Evolutionary conservation across 53 echinoderm and acorn worm genomes (phyloP), one percentile per base, ranked within the genome.

Genomic region (Paelopatides confundens): DNA sequence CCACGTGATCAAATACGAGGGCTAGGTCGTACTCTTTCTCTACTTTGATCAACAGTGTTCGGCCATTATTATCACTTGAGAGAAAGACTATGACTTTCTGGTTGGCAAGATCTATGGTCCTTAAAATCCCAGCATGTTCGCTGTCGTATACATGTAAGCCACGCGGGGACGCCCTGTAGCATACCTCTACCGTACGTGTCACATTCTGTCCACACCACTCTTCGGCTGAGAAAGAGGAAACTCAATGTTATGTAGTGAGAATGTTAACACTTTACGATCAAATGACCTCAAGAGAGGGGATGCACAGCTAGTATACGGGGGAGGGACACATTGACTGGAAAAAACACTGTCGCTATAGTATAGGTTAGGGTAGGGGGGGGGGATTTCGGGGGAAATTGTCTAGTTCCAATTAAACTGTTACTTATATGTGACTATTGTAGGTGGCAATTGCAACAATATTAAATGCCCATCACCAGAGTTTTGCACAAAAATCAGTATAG

Each of bases 1-100:
- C 90, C 39, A 68, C 58, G 39, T 90, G 58, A n/a, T 86, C 86
- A 66, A 90, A 90, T 46, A 86, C 68, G 2, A 90, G 90, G 9
- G 86, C 90, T n/a, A 90, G 86, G 69, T 90, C 90, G 53, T 90
- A 90, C 84, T 87, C 91, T 32, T 87, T 87, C 65, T 91, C 91
- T 5, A 86, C 68, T 67, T 88, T 92, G 14, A 92, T 49, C 14
- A 92, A 83, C 51, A 88, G 49, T 36, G 88, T 88, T 38, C 85
- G 66, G 30, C 83, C 88, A 35, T 85, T 65, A 65, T 76, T 74
- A 31, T 92, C 88, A 26, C 64, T 49, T 14, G 88, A 87, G 27
- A 88, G 63, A 49, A 76, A 84, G 64, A 92, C n/a, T 8, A 88
- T 92, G 23, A 92, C 71, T 17, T 76, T 76, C 85, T 90, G 90